These are phyloP conservation scores for Dipodomys spectabilis DNA, from an alignment of 2,113 vertebrate species.

Conservation along the genomic window DNA sequence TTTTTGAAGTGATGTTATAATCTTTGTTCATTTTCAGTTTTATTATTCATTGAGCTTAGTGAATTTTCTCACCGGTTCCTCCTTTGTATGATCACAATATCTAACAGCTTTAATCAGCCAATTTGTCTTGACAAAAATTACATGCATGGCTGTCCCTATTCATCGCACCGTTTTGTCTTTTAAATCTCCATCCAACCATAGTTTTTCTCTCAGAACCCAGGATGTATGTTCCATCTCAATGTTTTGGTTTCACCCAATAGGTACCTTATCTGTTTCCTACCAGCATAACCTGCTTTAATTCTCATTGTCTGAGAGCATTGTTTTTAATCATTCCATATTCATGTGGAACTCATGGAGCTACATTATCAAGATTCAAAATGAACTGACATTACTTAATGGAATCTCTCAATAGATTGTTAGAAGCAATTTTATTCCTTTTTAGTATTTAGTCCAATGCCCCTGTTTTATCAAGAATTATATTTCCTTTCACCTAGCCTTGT, in stretches of 20 bases:
- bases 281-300: conserved; percentile 68
- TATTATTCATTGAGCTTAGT: conserved; percentile 65
- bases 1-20: conserved; percentile 66
- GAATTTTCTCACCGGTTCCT: conserved; percentile 67
- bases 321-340: conserved; percentile 70
- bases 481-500: conserved; percentile 54
- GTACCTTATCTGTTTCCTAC: conserved; percentile 73
- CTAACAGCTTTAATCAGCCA: conserved; percentile 75
- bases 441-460: conserved; percentile 39
- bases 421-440: conserved; percentile 73
- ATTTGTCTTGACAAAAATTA: conserved; percentile 78
- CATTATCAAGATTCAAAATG: conserved; percentile 73
- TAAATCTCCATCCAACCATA: conserved; percentile 65
- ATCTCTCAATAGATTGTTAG: conserved; percentile 76
- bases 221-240: conserved; percentile 42
- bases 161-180: conserved; percentile 65
- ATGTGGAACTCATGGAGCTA: conserved; percentile 53
- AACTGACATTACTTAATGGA: conserved; percentile 71
- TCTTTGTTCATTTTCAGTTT: conserved; percentile 75
- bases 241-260: conserved; percentile 59
- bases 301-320: conserved; percentile 59
- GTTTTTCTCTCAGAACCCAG: conserved; percentile 29
- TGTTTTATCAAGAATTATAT: conserved; percentile 59
- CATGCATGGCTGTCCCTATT: conserved; percentile 66
- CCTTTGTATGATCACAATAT: conserved; percentile 66